phyloP scores from a whole-genome alignment of 1,140 invertebrate genomes.

The Caenorhabditis latens region DNA sequence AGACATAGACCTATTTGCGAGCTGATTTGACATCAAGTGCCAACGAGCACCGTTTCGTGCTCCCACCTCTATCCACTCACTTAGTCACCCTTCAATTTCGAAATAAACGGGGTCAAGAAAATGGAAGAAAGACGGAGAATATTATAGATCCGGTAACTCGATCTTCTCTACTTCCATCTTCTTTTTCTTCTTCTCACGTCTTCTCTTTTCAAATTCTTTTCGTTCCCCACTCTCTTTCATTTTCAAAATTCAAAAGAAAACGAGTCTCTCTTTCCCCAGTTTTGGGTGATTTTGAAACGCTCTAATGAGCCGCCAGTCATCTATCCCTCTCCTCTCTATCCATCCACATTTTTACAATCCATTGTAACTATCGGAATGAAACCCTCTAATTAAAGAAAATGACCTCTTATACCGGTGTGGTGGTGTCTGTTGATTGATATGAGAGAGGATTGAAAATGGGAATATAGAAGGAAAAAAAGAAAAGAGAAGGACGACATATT shows the following conservation, averaged over 20 bases:
- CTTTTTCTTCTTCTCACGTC: slow-evolving; percentile 20
- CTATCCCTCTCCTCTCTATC: neutral
- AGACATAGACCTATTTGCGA: slow-evolving; percentile 50
- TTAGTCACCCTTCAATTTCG: slow-evolving; percentile 10
- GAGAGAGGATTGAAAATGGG: neutral
- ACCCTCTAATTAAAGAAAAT: slow-evolving; percentile 51
- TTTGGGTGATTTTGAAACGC: slow-evolving; percentile 33
- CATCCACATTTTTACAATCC: neutral
- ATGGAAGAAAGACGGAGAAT: neutral
- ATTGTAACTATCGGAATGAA: slow-evolving; percentile 13
- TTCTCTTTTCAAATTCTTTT: slow-evolving; percentile 29
- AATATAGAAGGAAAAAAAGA: neutral
- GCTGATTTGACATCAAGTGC: slow-evolving; percentile 55
- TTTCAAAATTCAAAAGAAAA: slow-evolving; percentile 47
- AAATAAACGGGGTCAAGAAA: slow-evolving; percentile 10
- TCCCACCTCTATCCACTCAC: neutral
- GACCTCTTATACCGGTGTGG: neutral
- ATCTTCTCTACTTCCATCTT: slow-evolving; percentile 25
- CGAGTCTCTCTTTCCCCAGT: slow-evolving; percentile 1
- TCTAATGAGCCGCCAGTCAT: slow-evolving; percentile 42
- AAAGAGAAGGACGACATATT: slow-evolving; percentile 3
- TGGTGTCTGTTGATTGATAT: slow-evolving; percentile 21
- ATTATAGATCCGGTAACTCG: slow-evolving; percentile 44
- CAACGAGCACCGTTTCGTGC: slow-evolving; percentile 38
- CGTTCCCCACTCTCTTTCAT: slow-evolving; percentile 12